Conservation (phyloP, 2,797 vertebrate species). For the Serranus cabrilla region DNA sequence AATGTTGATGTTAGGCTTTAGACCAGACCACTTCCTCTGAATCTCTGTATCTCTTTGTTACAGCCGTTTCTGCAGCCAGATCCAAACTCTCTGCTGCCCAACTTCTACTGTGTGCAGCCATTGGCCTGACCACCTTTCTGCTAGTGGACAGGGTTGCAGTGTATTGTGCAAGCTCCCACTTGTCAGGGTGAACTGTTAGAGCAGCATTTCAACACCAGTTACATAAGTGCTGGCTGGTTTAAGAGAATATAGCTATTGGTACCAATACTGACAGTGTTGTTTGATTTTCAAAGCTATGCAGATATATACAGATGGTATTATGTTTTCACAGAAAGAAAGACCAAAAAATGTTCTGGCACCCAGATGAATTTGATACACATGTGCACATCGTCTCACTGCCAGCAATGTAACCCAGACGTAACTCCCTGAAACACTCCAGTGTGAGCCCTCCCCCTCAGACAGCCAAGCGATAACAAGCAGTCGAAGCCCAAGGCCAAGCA, state of each 20-base stretch:
- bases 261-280: constrained; percentile 3
- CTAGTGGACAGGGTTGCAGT: constrained; percentile 9
- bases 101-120: constrained; percentile 3
- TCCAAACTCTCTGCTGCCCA: constrained; percentile 10
- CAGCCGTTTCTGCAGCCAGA: neutral
- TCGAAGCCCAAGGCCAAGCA: constrained; percentile 37
- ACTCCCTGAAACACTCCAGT: constrained; percentile 25
- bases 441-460: constrained; percentile 9
- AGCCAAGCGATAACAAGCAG: constrained; percentile 18
- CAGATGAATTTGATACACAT: constrained; percentile 17
- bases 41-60: neutral
- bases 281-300: neutral
- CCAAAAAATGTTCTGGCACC: constrained; percentile 12
- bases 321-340: constrained; percentile 7
- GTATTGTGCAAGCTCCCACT: constrained; percentile 25
- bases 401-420: constrained; percentile 35
- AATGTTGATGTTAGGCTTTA: neutral
- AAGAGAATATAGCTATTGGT: neutral
- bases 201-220: constrained; percentile 38
- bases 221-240: constrained; percentile 21
- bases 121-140: constrained; percentile 8
- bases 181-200: constrained; percentile 17
- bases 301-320: neutral
- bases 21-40: neutral
- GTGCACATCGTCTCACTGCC: constrained; percentile 13